Conservation (phyloP, 2,888 invertebrate species). For the Eutolmus rufibarbis region DNA sequence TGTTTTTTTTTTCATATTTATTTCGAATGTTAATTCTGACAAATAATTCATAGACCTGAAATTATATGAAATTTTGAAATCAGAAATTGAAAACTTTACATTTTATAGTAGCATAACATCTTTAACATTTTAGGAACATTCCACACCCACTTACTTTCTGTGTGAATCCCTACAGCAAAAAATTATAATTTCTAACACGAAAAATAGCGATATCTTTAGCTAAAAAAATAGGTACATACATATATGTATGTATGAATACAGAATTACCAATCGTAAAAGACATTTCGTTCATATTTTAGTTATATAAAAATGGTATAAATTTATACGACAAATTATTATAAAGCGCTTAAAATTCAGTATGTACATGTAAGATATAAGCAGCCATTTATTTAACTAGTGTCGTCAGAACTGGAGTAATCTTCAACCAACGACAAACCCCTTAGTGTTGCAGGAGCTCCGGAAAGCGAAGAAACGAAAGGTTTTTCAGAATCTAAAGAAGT, state of each 20-base stretch:
- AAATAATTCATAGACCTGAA: no score
- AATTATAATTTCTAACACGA: no score
- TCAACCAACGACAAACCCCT: slow-evolving; percentile 44
- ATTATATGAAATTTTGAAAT: no score
- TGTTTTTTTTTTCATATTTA: not conserved
- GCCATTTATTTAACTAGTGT: slow-evolving; percentile 36
- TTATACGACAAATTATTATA: not conserved
- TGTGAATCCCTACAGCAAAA: no score
- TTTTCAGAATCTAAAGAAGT: not conserved
- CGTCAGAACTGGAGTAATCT: slow-evolving; percentile 50
- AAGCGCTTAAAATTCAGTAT: not conserved
- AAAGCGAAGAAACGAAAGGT: not conserved
- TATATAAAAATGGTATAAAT: not conserved
- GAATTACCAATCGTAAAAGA: not conserved
- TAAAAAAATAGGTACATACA: no score
- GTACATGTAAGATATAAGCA: not conserved
- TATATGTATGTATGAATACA: no score
- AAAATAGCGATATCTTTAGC: no score
- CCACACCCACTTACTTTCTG: no score
- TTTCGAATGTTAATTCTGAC: no score
- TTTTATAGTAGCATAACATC: no score
- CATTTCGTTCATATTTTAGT: not conserved
- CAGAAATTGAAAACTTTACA: no score
- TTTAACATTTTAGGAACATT: no score
- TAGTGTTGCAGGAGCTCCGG: not conserved